Percentiles rank a stretch among this genome's conserved stretches.
Conservation (phyloP, 2,113 vertebrate species). For the Anthoscopus minutus region DNA sequence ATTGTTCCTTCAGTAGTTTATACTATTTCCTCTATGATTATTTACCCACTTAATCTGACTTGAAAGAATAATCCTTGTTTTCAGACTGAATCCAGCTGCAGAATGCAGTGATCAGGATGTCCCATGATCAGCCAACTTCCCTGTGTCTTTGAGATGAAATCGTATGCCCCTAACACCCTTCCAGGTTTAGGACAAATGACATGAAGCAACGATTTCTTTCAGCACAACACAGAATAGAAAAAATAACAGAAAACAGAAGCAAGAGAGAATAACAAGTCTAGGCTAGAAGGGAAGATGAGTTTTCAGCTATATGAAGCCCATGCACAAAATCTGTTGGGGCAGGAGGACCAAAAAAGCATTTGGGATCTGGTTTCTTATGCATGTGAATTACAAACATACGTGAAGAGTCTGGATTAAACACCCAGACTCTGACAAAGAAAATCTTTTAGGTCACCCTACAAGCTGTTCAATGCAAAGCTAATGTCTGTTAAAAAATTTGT, state of each 20-base stretch:
- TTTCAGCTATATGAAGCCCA: not conserved
- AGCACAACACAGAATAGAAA: not conserved
- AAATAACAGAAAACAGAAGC: not conserved
- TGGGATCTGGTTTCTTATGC: not conserved
- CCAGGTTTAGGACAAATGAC: not conserved
- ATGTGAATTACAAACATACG: not conserved
- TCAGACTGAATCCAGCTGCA: not conserved
- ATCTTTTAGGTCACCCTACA: not conserved
- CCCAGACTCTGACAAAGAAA: not conserved
- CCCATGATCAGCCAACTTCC: not conserved
- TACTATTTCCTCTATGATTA: not conserved
- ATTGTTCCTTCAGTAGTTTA: not conserved
- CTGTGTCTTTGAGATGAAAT: not conserved
- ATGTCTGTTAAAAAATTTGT: not conserved
- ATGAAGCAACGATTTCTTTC: not conserved
- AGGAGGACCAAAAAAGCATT: not conserved
- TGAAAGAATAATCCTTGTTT: not conserved
- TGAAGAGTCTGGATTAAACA: not conserved
- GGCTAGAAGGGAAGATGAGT: not conserved
- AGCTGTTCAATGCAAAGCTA: conserved; percentile 43
- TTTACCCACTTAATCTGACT: not conserved
- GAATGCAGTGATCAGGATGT: not conserved
- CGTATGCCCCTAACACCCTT: not conserved
- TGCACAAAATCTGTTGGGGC: not conserved
- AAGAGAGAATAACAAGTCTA: not conserved